Base-by-base conservation (phyloP, 1,140 invertebrate species). In the Pseudoatta argentina region DNA sequence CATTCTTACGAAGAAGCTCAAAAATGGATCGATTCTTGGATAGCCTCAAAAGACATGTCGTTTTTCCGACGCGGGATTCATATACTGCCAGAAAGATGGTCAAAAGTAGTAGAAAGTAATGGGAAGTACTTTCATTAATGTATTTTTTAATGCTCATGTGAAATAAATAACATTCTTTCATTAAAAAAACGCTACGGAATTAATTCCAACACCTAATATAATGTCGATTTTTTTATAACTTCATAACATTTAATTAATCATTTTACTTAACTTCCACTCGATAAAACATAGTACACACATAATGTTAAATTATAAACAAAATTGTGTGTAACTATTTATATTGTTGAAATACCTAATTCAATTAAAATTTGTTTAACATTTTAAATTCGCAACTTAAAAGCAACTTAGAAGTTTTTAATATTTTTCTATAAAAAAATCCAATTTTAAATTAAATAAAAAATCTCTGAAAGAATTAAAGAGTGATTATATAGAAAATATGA, bases 291-390 rank as follows among this genome's bases (percentile, higher is more conserved):
- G 2, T 6, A 12, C 7, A 51, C 7, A 51, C 24, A 2, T 53
- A 1, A 53, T 12, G 8, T 72, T 24, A 51, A 72, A 0, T 51
- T 34, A 34, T 2, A 57, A 72, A 3, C n/a, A 72, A 72, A 3
- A 71, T 48, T 71, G 18, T 24, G 24, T 24, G 24, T 66, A 64
- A 27, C 14, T 30, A 34, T n/a, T 34, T 18, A 18, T 55, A 75
- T 16, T 53, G 39, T 10, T 34, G 0, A 34, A 12, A 57, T 7
- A 8, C 10, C n/a, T 24, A 57, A 59, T 76, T 76, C 59, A 4
- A 34, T 34, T 21, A 77, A 63, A 77, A 18, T 77, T 44, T 63
- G 6, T 76, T 2, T 8, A 73, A 57, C 0, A 73, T 59, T 34
- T 73, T 59, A 14, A 2, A 57, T 34, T 55, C 12, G n/a, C 34